phyloP scores from a whole-genome alignment of 2,888 invertebrate species.

The Timandra comae region DNA sequence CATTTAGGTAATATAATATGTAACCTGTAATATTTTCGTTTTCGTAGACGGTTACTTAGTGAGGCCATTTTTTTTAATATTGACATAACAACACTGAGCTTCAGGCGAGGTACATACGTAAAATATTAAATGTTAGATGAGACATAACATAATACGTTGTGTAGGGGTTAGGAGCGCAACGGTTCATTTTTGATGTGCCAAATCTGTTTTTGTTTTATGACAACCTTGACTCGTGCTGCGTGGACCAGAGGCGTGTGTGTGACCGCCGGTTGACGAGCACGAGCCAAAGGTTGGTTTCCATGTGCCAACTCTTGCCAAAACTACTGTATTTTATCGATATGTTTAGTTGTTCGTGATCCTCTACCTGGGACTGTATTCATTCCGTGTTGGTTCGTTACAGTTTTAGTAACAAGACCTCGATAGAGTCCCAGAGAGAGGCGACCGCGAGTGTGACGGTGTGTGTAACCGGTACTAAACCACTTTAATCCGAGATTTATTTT shows the following conservation, averaged over 20 bases:
- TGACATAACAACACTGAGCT: constrained; percentile 18
- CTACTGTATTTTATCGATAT: constrained; percentile 12
- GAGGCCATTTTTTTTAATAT: constrained; percentile 29
- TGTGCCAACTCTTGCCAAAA: constrained; percentile 33
- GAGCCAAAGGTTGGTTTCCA: constrained; percentile 21
- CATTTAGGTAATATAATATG: constrained; percentile 38
- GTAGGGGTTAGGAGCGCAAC: constrained; percentile 37
- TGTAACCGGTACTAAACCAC: constrained; percentile 8
- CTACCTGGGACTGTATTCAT: constrained; percentile 24
- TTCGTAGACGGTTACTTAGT: constrained; percentile 40
- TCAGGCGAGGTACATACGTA: constrained; percentile 45
- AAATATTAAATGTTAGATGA: constrained; percentile 48
- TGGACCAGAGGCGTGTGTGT: constrained; percentile 1
- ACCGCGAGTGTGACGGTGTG: neutral
- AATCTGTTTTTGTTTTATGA: constrained; percentile 17
- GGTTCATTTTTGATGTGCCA: constrained; percentile 45
- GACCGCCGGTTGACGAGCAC: constrained; percentile 8
- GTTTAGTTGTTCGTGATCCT: constrained; percentile 5
- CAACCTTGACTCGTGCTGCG: too few relatives aligned
- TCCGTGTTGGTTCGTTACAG: neutral
- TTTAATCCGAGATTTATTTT: constrained; percentile 38
- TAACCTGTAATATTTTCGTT: constrained; percentile 37
- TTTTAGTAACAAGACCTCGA: too few relatives aligned
- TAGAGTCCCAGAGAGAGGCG: neutral
- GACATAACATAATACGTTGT: constrained; percentile 33